Conservation (phyloP, 92 coral and sea anemone species). For the Zoanthus sansibaricus region DNA sequence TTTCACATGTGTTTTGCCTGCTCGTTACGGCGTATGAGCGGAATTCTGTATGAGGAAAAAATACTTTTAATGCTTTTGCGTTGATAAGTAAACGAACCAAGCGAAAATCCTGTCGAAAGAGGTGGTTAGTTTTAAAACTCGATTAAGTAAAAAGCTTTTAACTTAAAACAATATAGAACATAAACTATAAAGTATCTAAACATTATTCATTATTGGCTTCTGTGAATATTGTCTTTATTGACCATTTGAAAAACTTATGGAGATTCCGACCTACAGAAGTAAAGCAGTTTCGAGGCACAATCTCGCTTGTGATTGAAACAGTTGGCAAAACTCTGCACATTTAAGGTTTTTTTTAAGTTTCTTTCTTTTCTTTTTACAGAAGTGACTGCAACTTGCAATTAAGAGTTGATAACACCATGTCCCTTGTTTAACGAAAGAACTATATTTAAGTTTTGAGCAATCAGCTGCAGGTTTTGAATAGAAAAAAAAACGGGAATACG, state of each 20-base stretch:
- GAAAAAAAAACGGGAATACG: not conserved
- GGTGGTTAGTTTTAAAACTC: conserved; percentile 6
- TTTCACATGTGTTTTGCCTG: not conserved
- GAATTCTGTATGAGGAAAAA: conserved; percentile 44
- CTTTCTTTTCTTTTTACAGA: not conserved
- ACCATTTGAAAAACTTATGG: not conserved
- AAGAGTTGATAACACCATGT: conserved; percentile 25
- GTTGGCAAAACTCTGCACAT: not conserved
- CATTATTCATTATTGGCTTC: not conserved
- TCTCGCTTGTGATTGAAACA: not conserved
- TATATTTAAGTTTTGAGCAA: conserved; percentile 29
- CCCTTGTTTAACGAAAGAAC: conserved; percentile 44
- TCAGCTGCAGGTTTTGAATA: conserved; percentile 47
- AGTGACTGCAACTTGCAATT: conserved; percentile 39
- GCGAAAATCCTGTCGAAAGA: conserved; percentile 32
- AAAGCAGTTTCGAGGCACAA: conserved; percentile 1
- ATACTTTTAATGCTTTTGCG: conserved; percentile 12
- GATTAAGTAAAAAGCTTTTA: not conserved
- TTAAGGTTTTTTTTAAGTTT: conserved; percentile 2
- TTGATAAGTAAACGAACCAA: conserved; percentile 2
- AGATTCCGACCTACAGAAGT: no score
- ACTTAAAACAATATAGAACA: not conserved
- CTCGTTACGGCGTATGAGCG: not conserved
- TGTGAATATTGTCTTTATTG: conserved; percentile 13
- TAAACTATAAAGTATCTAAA: not conserved